Percentiles rank a stretch among this genome's conserved stretches.
These are phyloP conservation scores for Chionodraco myersi DNA, from an alignment of 2,113 vertebrate genomes.

Conservation along the genomic window DNA sequence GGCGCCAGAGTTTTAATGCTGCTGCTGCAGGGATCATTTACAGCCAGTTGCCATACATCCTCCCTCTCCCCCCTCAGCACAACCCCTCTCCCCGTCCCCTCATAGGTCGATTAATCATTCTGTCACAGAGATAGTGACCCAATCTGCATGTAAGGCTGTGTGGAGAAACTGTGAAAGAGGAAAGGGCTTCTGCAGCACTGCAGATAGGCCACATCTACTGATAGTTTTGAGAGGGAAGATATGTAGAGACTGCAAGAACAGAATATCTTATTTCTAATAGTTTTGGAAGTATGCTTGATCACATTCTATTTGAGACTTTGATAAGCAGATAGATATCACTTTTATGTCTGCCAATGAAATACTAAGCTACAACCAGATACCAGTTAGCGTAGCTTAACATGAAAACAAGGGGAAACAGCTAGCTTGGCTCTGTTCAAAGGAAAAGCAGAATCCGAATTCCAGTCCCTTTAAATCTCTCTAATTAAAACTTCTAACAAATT, in stretches of 20 bases:
- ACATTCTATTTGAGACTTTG: background rate
- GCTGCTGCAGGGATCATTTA: constrained; percentile 71
- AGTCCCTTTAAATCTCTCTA: background rate
- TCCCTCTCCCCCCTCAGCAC: constrained; percentile 49
- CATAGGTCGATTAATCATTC: constrained; percentile 79
- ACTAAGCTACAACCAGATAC: background rate
- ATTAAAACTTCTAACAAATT: background rate
- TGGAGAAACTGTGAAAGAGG: constrained; percentile 49
- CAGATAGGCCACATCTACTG: constrained; percentile 50
- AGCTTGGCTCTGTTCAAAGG: background rate
- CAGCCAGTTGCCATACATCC: constrained; percentile 73
- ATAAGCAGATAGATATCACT: background rate
- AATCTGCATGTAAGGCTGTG: constrained; percentile 74
- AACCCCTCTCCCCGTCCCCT: constrained; percentile 59
- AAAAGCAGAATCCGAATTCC: too few species aligned
- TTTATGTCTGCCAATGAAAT: background rate
- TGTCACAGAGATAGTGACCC: constrained; percentile 75
- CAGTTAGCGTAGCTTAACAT: constrained; percentile 2
- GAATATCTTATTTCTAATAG: background rate
- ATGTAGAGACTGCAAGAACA: background rate
- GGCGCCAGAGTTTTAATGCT: constrained; percentile 57
- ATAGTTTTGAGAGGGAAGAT: constrained; percentile 28
- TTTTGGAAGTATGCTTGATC: background rate
- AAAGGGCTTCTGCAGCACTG: constrained; percentile 58
- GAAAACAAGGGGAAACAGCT: background rate